Evolutionary conservation across 2,113 vertebrate genomes (phyloP).

Genomic region (Chaetura pelagica): DNA sequence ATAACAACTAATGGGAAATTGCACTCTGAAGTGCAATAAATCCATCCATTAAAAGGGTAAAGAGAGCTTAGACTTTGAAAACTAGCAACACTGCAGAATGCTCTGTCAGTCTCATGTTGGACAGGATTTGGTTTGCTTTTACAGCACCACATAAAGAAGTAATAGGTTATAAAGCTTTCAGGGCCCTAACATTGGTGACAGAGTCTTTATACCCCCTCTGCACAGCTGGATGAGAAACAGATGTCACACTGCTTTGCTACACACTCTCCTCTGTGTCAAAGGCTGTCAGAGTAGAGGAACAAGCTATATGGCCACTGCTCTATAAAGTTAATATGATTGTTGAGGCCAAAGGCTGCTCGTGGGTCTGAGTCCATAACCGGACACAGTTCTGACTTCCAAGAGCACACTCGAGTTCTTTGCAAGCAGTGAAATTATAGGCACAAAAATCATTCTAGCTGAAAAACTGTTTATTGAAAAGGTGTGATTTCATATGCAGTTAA

Average conservation of each 20-base stretch:
- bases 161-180: conserved; percentile 59
- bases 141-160: conserved; percentile 41
- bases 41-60: not conserved
- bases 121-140: conserved; percentile 41
- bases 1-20: conserved; percentile 26
- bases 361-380: not conserved
- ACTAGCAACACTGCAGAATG: not conserved
- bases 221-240: conserved; percentile 41
- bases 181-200: conserved; percentile 10
- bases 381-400: not conserved
- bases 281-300: not conserved
- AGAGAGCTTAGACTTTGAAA: conserved; percentile 1
- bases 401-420: not conserved
- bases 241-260: not conserved
- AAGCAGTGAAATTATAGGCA: not conserved
- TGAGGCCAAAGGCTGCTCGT: not conserved
- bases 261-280: not conserved
- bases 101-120: not conserved
- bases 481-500: not conserved
- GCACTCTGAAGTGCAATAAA: conserved; percentile 18
- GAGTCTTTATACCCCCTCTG: not conserved
- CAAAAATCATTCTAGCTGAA: not conserved
- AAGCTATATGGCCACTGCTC: not conserved
- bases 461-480: not conserved
- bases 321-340: not conserved